phyloP scores from a whole-genome alignment of 2,888 invertebrate species.

The Agrochola lychnidis region DNA sequence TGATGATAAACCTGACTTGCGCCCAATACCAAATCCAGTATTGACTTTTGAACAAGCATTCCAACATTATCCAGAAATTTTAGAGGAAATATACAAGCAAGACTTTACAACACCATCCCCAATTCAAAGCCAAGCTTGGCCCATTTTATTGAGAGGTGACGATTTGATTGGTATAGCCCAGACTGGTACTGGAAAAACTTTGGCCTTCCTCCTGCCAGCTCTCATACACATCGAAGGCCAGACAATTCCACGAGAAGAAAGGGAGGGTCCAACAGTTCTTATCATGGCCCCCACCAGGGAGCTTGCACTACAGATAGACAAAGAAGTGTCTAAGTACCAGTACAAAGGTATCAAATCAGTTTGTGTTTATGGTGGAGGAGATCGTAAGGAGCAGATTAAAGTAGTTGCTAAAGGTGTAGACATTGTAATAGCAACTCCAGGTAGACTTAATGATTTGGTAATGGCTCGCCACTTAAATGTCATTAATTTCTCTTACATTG shows the following conservation, averaged over 20 bases:
- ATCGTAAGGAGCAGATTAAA: slow-evolving; percentile 94
- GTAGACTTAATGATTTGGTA: slow-evolving; percentile 97
- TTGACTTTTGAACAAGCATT: slow-evolving; percentile 96
- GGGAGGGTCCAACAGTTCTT: slow-evolving; percentile 96
- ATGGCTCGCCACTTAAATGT: slow-evolving; percentile 93
- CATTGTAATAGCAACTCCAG: slow-evolving; percentile 98
- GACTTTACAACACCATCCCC: slow-evolving; percentile 96
- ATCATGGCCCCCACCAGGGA: slow-evolving; percentile 98
- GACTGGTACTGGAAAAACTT: slow-evolving; percentile 98
- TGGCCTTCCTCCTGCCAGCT: slow-evolving; percentile 98
- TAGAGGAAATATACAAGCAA: slow-evolving; percentile 95
- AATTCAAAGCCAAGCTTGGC: slow-evolving; percentile 98
- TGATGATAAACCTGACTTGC: slow-evolving; percentile 84
- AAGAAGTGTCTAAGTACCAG: slow-evolving; percentile 96
- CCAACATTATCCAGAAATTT: slow-evolving; percentile 94
- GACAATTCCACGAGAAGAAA: slow-evolving; percentile 92
- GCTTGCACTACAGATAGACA: slow-evolving; percentile 97
- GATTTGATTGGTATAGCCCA: slow-evolving; percentile 99
- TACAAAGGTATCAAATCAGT: slow-evolving; percentile 97
- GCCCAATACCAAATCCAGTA: slow-evolving; percentile 94
- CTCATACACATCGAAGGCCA: slow-evolving; percentile 98
- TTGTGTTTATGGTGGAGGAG: slow-evolving; percentile 98
- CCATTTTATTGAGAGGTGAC: slow-evolving; percentile 96
- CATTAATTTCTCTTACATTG: slow-evolving; percentile 95
- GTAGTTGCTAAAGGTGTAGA: slow-evolving; percentile 95